phyloP scores from a whole-genome alignment of 2,888 invertebrate genomes.

The Lingula anatina region DNA sequence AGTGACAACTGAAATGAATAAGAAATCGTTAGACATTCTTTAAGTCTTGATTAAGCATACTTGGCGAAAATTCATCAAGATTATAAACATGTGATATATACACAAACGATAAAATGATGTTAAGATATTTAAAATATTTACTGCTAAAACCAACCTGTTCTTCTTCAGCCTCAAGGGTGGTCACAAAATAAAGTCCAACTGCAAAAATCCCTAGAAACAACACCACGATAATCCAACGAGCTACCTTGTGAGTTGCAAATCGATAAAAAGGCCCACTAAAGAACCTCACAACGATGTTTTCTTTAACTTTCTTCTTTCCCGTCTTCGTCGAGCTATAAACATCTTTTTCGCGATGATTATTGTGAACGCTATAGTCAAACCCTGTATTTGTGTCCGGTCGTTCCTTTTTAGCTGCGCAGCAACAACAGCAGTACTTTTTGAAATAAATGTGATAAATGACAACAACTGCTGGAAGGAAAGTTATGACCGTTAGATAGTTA shows the following conservation, averaged over 20 bases:
- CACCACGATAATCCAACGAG: slow-evolving; percentile 21
- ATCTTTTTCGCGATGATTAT: no score
- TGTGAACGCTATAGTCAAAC: no score
- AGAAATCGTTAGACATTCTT: no score
- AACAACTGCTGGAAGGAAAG: slow-evolving; percentile 25
- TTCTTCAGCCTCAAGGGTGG: slow-evolving; percentile 28
- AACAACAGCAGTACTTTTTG: slow-evolving; percentile 16
- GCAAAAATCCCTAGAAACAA: slow-evolving; percentile 16
- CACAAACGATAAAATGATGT: no score
- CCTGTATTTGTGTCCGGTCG: not conserved
- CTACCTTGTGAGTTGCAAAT: slow-evolving; percentile 23
- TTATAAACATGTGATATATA: no score
- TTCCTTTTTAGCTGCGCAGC: slow-evolving; percentile 4
- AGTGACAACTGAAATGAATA: slow-evolving; percentile 23
- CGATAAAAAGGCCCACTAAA: slow-evolving; percentile 26
- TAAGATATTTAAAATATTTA: no score
- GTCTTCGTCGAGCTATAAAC: no score
- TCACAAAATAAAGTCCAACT: slow-evolving; percentile 26
- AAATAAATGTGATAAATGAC: slow-evolving; percentile 24
- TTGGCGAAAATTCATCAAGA: no score
- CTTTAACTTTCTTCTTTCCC: no score
- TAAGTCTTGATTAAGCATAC: no score
- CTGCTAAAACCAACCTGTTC: no score
- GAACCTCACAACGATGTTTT: slow-evolving; percentile 25
- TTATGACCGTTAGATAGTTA: slow-evolving; percentile 33